A percentile compares a stretch with the other conserved stretches of the same genome.
Evolutionary conservation across 2,888 invertebrate species (phyloP).

Genomic region (Caenorhabditis virilis): DNA sequence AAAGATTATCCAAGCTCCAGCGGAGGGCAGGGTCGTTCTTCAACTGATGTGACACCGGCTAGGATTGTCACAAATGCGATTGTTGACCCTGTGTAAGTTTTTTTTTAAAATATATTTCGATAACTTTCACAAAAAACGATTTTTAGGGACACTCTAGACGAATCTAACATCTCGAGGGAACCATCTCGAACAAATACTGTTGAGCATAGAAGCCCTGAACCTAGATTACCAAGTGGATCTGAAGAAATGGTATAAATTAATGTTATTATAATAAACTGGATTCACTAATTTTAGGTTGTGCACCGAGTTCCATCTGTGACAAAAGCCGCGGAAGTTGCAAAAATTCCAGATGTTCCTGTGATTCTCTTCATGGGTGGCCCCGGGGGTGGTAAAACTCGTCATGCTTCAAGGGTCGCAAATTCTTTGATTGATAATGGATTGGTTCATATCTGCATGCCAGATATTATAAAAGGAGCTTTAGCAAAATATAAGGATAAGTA

Average conservation of each 20-base stretch:
- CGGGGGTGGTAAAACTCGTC: constrained; percentile 67
- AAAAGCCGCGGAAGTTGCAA: constrained; percentile 63
- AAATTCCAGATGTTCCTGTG: constrained; percentile 66
- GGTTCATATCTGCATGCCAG: constrained; percentile 68
- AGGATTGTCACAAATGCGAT: constrained; percentile 14
- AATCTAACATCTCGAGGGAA: constrained; percentile 10
- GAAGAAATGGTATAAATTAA: constrained; percentile 12
- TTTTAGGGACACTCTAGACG: constrained; percentile 2
- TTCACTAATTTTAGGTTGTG: constrained; percentile 17
- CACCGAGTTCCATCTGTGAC: constrained; percentile 60
- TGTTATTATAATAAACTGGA: background rate
- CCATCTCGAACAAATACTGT: constrained; percentile 31
- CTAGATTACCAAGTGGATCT: constrained; percentile 4
- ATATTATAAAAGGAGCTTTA: constrained; percentile 58
- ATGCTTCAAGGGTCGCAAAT: constrained; percentile 57
- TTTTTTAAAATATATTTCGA: constrained; percentile 14
- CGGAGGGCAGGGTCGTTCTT: too few species aligned
- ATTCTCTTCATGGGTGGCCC: constrained; percentile 69
- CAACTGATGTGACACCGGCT: constrained; percentile 1
- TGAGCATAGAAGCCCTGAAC: constrained; percentile 31
- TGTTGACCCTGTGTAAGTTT: constrained; percentile 11
- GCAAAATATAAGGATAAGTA: constrained; percentile 65
- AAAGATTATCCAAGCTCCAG: too few species aligned
- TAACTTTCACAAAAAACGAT: too few species aligned
- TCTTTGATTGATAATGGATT: constrained; percentile 53